Evolutionary conservation across 2,888 invertebrate genomes (phyloP), one percentile per base, ranked within the genome.

Genomic region (Chaitophorus viminalis): DNA sequence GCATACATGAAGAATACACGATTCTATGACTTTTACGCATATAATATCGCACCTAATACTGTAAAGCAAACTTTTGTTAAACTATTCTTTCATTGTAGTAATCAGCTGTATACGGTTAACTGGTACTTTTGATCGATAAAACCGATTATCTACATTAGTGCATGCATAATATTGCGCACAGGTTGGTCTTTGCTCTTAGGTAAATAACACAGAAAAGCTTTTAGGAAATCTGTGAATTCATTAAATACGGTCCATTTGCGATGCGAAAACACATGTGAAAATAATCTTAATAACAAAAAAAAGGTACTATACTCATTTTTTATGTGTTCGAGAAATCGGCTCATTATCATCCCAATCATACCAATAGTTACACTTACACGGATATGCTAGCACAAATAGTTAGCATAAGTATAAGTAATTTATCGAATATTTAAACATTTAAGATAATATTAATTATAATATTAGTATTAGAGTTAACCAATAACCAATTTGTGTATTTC

Each of bases 201-300:
- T 60, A 83, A 83, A 83, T 60, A 83, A 83, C 83, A 83, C 75
- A 25, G 60, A 75, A 83, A 83, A 83, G 83, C 83, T 83, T 83
- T 83, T 65, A 83, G 83, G 60, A 18, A 83, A 83, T 75, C 29
- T 60, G 60, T 5, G 83, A 75, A 83, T 75, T 83, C 74, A 75
- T 83, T 75, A 75, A 74, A 39, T 31, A n/a, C 21, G 52, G 74
- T 52, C 52, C 72, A 33, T 74, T 74, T 17, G 33, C 33, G 33
- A 8, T 70, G 21, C 25, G 9, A 82, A 46, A 82, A 70, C 81
- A 82, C 70, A 70, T 36, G 70, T 70, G 46, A 68, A 11, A 9
- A 68, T 39, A 68, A n/a, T 68, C 29, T 29, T 1, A 11, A 25
- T 11, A n/a, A 68, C 4, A 68, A 68, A 68, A 25, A 68, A 68